Evolutionary conservation across 1,140 invertebrate genomes (phyloP), one percentile per base, ranked within the genome.

Genomic region (Drosophila tropicalis): DNA sequence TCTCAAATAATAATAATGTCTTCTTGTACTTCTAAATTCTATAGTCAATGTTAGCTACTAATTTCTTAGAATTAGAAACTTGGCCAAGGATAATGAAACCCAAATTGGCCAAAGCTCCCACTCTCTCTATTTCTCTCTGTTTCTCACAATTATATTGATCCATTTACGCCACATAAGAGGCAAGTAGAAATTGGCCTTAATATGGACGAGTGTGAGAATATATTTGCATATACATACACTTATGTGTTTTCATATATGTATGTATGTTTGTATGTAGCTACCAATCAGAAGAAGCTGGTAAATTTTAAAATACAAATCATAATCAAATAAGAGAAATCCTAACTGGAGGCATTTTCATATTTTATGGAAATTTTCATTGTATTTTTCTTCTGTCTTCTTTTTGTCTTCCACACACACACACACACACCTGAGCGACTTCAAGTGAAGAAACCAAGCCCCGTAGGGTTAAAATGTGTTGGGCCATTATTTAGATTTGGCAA

Each of bases 281-380:
- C 58, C 65, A 69, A 76, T 76, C 69, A 58, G 60, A 40, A 41
- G 65, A 40, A 41, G 65, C 56, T 41, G 40, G 58, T 25, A 34
- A 51, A 47, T 62, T 57, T 70, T 39, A 51, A 76, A 79, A 79
- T 79, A 76, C 83, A 85, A 87, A 85, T 87, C 82, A 85, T 87
- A 82, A 82, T 82, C 82, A 68, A 69, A 66, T 64, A 87, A 82
- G 71, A 85, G 87, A 85, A 82, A 36, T 36, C 83, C 86, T 79
- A 86, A 70, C 62, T 76, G 60, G 65, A 75, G 79, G 40, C 64
- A 76, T 62, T 67, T 47, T 62, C 70, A 69, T 63, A 67, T 75
- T 86, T 86, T 81, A 85, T 72, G 81, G 44, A 29, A 44, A 44
- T 62, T 62, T 56, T 58, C 29, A 3, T 29, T 36, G 55, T 41